Evolutionary conservation across 2,797 vertebrate species (phyloP).

Genomic region (Meda fulgida): DNA sequence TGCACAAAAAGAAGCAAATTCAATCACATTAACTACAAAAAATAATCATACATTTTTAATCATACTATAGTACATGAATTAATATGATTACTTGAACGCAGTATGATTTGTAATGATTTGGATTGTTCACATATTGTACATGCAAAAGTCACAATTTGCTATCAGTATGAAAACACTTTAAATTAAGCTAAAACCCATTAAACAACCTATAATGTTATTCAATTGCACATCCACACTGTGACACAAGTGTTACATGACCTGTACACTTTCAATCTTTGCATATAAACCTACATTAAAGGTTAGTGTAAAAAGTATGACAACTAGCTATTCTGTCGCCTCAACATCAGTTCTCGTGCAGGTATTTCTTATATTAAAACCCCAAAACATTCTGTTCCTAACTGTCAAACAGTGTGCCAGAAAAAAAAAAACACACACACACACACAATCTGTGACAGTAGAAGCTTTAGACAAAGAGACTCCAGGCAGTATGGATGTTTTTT

Average conservation of each 20-base stretch:
- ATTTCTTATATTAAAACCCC: constrained; percentile 3
- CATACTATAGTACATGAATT: too few species aligned
- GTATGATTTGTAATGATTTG: too few species aligned
- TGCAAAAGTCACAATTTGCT: background rate
- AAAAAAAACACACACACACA: too few species aligned
- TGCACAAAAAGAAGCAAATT: background rate
- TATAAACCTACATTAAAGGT: too few species aligned
- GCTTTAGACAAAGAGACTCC: constrained; percentile 35
- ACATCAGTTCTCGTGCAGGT: background rate
- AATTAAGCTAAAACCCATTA: background rate
- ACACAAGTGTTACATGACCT: background rate
- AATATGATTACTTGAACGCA: background rate
- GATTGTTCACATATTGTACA: background rate
- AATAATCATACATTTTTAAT: too few species aligned
- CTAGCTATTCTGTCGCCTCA: background rate
- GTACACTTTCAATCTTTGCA: background rate
- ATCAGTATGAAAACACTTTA: background rate
- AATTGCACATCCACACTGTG: background rate
- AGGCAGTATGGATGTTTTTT: constrained; percentile 25
- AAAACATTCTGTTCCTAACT: constrained; percentile 32
- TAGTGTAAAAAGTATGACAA: background rate
- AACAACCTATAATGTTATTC: background rate
- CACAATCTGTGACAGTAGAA: constrained; percentile 19
- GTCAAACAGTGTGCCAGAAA: background rate
- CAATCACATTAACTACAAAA: background rate